phyloP scores from a whole-genome alignment of 2,888 invertebrate species.

The Papilio protenor region DNA sequence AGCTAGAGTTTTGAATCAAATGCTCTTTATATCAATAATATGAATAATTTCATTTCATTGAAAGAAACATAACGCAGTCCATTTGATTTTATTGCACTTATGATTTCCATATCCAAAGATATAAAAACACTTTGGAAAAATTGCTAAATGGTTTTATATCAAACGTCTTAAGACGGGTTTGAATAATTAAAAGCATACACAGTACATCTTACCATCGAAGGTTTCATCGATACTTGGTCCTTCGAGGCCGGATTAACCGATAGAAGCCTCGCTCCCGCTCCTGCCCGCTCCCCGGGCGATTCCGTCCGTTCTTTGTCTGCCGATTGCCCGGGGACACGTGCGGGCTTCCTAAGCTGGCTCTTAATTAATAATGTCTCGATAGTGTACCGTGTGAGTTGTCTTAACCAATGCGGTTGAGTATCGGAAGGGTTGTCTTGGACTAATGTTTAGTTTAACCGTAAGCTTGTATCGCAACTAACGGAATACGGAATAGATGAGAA shows the following conservation, averaged over 20 bases:
- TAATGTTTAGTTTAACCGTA: slow-evolving; percentile 16
- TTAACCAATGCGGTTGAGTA: slow-evolving; percentile 23
- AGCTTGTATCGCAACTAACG: not conserved
- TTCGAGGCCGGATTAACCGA: slow-evolving; percentile 70
- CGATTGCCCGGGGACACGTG: slow-evolving; percentile 78
- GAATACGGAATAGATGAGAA: not conserved
- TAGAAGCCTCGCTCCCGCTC: slow-evolving; percentile 68
- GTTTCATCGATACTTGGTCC: slow-evolving; percentile 74
- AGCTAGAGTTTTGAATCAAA: not conserved
- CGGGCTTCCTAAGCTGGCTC: slow-evolving; percentile 71
- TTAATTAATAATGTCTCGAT: slow-evolving; percentile 82
- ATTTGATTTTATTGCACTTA: not conserved
- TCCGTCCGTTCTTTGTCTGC: slow-evolving; percentile 69
- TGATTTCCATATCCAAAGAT: not conserved
- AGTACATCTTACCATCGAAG: slow-evolving; percentile 46
- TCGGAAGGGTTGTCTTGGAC: slow-evolving; percentile 31
- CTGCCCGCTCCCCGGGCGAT: slow-evolving; percentile 67
- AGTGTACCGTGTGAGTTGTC: slow-evolving; percentile 56
- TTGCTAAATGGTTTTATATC: not conserved
- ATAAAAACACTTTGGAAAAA: not conserved
- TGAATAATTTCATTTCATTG: not conserved
- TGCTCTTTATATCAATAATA: not conserved
- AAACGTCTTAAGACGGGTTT: slow-evolving; percentile 48
- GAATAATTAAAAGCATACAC: slow-evolving; percentile 53
- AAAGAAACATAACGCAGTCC: not conserved